Evolutionary conservation across 2,888 invertebrate species (phyloP).

Genomic region (Suillia variegata): DNA sequence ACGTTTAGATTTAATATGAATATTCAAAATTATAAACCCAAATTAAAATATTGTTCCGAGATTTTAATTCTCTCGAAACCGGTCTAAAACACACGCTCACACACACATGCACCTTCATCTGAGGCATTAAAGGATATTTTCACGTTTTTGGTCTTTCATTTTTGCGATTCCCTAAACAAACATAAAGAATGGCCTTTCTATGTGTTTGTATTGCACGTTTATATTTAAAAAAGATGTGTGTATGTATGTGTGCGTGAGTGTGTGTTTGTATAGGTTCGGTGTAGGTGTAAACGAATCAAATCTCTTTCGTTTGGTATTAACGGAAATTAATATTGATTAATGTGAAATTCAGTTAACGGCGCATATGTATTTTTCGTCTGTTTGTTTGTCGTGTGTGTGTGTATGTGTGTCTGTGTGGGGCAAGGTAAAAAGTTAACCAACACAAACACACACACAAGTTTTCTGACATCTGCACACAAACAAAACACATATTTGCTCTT

Average conservation of each 20-base stretch:
- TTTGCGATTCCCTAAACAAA: constrained; percentile 22
- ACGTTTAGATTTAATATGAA: no score
- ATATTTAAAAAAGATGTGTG: background rate
- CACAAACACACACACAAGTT: background rate
- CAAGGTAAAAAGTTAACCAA: constrained; percentile 22
- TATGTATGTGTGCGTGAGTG: constrained; percentile 9
- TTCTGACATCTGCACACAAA: no score
- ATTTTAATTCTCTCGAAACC: no score
- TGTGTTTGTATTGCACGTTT: background rate
- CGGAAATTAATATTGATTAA: constrained; percentile 37
- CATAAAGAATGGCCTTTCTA: constrained; percentile 20
- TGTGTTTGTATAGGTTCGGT: background rate
- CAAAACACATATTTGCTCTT: background rate
- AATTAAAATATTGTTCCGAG: no score
- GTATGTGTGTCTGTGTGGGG: constrained; percentile 4
- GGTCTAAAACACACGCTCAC: no score
- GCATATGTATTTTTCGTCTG: no score
- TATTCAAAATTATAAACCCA: no score
- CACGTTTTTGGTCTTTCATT: constrained; percentile 16
- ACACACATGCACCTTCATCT: constrained; percentile 7
- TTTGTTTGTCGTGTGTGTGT: constrained; percentile 9
- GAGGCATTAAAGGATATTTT: constrained; percentile 22
- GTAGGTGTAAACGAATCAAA: constrained; percentile 22
- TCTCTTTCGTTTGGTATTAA: constrained; percentile 25
- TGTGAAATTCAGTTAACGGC: constrained; percentile 32